Evolutionary conservation across 2,113 vertebrate genomes (phyloP), one percentile per base, ranked within the genome.

Genomic region (Fukomys damarensis): DNA sequence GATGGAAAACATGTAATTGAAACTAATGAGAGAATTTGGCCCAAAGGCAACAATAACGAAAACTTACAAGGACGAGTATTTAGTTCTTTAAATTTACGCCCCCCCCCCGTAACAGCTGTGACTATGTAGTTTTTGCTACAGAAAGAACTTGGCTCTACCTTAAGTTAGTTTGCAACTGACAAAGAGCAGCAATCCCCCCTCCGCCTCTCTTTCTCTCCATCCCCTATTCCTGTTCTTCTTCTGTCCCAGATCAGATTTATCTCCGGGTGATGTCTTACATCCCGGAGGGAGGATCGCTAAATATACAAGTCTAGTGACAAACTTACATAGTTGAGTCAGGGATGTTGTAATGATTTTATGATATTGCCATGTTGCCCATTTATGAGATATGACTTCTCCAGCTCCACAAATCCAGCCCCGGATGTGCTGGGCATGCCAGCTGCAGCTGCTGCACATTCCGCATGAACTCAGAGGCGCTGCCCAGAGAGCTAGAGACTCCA

Each of bases 1-100:
- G 77, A 93, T 88, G 91, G 56, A 94, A 98, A 97, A 95, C 84
- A 92, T 92, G 76, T 97, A 96, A 95, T 95, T 81, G n/a, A 46
- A 19, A 87, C 90, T 83, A 95, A 97, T 88, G 85, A 97, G 90
- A 82, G 54, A 90, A 85, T 70, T 32, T 93, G 74, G 93, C 93
- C 91, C 79, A 54, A 32, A 91, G 59, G 84, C 93, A 85, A 88
- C 0, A n/a, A 30, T 86, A 54, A 91, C 77, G 80, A 86, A 91
- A 97, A 92, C 72, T 41, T 38, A 49, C 0, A 7, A 91, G 74
- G 43, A 16, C 43, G 58, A 84, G 83, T 35, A 49, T 61, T 80
- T 32, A 35, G 28, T 2, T 74, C 79, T 97, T 91, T 70, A 76
- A 83, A 49, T 59, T 41, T 81, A 41, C 41, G 1, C 32, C 1